Evolutionary conservation across 1,140 invertebrate genomes (phyloP), one percentile per base, ranked within the genome.

Genomic region (Macrobrachium rosenbergii): DNA sequence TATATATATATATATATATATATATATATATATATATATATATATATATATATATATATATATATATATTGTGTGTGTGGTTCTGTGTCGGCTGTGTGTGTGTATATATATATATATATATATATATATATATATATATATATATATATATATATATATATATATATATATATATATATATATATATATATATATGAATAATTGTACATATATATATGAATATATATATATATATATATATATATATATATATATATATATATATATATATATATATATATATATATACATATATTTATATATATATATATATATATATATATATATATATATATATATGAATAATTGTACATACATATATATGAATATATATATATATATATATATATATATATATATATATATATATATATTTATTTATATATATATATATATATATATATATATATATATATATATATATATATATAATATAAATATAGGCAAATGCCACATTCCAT

Each of bases 111-210:
- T 23, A 67, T 23, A 67, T 14, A 67, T 67, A 67, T 14, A 67
- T 67, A 67, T 6, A 67, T 67, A 67, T 67, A 67, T 67, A 67
- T 67, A 67, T 14, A 67, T 67, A 67, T 14, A 67, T 67, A 67
- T 67, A 69, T n/a, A 69, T n/a, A 69, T 28, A 69, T n/a, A 69
- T n/a, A 69, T n/a, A 69, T n/a, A 69, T n/a, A 69, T n/a, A n/a
- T n/a, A 69, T 7, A 69, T n/a, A 69, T n/a, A 69, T n/a, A 69
- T 69, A 69, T 69, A 21, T 69, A 21, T 69, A 21, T 69, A 69
- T 21, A 69, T 69, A 69, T 21, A 69, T 69, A 69, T 69, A 69
- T 69, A 14, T 21, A 69, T 69, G 19, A 16, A 69, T 69, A 69
- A 16, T 11, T 21, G 19, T 69, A 69, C 19, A 69, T 69, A 17